phyloP scores from a whole-genome alignment of 2,797 vertebrate genomes.

The Chaunax sp. region DNA sequence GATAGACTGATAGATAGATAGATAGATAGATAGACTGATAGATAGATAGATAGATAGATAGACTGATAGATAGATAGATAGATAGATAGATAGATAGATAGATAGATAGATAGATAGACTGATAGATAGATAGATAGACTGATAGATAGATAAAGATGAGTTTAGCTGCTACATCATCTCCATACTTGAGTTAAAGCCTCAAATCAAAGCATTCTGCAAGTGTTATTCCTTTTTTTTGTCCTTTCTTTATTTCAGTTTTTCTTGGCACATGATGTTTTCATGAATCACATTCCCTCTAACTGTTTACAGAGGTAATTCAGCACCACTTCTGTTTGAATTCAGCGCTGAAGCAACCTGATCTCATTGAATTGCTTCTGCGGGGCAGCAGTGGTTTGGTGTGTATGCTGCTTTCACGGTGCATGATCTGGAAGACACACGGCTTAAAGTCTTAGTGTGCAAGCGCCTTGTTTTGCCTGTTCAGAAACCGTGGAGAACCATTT shows the following conservation, averaged over 20 bases:
- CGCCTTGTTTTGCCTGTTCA: slow-evolving; percentile 58
- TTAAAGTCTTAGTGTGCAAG: slow-evolving; percentile 24
- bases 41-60: too few relatives aligned
- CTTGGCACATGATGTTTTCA: slow-evolving; percentile 35
- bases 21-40: too few relatives aligned
- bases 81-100: too few relatives aligned
- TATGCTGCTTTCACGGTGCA: slow-evolving; percentile 15
- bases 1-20: too few relatives aligned
- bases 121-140: too few relatives aligned
- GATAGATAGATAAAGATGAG: slow-evolving; percentile 7
- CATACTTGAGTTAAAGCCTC: slow-evolving; percentile 22
- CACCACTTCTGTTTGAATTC: slow-evolving; percentile 37
- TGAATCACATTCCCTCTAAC: slow-evolving; percentile 52
- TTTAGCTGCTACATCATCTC: slow-evolving; percentile 26
- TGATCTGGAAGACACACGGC: slow-evolving; percentile 32
- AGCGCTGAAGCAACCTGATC: slow-evolving; percentile 54
- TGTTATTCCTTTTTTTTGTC: slow-evolving; percentile 42
- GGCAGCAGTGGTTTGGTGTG: slow-evolving; percentile 36
- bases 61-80: too few relatives aligned
- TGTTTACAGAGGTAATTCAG: slow-evolving; percentile 37
- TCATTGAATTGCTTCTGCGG: slow-evolving; percentile 50
- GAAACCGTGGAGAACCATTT: slow-evolving; percentile 47
- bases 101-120: too few relatives aligned
- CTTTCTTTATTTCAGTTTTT: slow-evolving; percentile 57
- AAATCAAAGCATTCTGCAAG: slow-evolving; percentile 40